Percentiles rank a stretch among this genome's conserved stretches.
phyloP scores from a whole-genome alignment of 1,140 invertebrate species.

The Acromyrmex echinatior region DNA sequence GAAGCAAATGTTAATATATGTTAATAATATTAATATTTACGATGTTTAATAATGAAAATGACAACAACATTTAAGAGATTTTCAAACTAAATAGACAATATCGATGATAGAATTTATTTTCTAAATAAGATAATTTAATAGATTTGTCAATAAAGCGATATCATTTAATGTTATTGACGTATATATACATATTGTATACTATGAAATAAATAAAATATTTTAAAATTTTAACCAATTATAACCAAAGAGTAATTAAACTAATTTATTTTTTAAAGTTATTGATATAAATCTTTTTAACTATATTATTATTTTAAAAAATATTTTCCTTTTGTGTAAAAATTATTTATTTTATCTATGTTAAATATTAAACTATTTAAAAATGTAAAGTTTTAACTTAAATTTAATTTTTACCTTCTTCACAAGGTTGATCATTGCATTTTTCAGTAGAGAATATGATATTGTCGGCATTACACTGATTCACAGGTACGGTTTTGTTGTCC shows the following conservation, averaged over 20 bases:
- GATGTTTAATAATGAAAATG: neutral
- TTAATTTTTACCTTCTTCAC: constrained; percentile 88
- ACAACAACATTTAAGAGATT: neutral
- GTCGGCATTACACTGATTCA: constrained; percentile 89
- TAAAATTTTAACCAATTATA: neutral
- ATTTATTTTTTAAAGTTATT: neutral
- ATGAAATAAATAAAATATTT: neutral
- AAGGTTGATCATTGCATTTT: constrained; percentile 91
- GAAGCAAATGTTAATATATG: constrained; percentile 26
- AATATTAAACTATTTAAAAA: neutral
- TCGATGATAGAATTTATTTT: constrained; percentile 7
- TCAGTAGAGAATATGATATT: constrained; percentile 90
- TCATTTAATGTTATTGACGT: neutral
- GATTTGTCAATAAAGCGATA: neutral
- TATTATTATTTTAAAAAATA: neutral
- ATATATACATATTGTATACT: neutral
- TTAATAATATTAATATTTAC: neutral
- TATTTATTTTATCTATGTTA: neutral
- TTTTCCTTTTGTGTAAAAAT: neutral
- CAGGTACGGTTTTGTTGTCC: constrained; percentile 89
- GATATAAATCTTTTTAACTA: neutral
- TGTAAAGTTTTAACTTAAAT: neutral
- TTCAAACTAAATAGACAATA: neutral
- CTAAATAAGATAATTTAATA: neutral
- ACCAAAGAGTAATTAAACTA: neutral